phyloP scores from a whole-genome alignment of 1,140 invertebrate genomes.

The Atta texana region DNA sequence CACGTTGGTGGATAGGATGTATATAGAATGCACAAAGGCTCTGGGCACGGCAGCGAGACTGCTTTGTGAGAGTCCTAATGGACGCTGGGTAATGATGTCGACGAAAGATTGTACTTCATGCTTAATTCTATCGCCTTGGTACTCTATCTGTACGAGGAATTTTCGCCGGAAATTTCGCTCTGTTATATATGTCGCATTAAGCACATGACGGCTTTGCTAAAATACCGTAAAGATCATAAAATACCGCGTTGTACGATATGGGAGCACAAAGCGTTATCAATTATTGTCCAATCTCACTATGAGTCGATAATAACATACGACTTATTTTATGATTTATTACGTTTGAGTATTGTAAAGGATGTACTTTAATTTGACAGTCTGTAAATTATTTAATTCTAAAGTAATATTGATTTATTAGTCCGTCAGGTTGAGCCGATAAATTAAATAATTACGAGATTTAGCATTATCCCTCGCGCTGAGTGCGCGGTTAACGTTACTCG shows the following conservation, averaged over 20 bases:
- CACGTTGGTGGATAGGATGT: neutral
- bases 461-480: conserved; percentile 10
- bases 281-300: conserved; percentile 1
- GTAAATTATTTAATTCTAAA: conserved; percentile 32
- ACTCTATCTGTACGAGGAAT: neutral
- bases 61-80: conserved; percentile 36
- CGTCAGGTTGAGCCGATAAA: conserved; percentile 11
- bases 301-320: conserved; percentile 28
- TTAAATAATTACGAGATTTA: conserved; percentile 39
- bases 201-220: conserved; percentile 5
- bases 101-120: conserved; percentile 39
- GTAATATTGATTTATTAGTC: conserved; percentile 44
- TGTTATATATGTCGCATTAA: conserved; percentile 29
- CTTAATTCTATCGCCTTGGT: conserved; percentile 20
- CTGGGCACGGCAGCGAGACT: conserved; percentile 6
- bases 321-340: conserved; percentile 27
- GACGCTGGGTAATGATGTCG: conserved; percentile 50
- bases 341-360: neutral
- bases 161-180: conserved; percentile 37
- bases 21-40: conserved; percentile 51
- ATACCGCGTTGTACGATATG: conserved; percentile 4
- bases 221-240: conserved; percentile 17
- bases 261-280: conserved; percentile 13
- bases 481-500: neutral
- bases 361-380: conserved; percentile 28